Evolutionary conservation across 64 coral and sea anemone genomes (phyloP).

Genomic region (Acropora tenuis): DNA sequence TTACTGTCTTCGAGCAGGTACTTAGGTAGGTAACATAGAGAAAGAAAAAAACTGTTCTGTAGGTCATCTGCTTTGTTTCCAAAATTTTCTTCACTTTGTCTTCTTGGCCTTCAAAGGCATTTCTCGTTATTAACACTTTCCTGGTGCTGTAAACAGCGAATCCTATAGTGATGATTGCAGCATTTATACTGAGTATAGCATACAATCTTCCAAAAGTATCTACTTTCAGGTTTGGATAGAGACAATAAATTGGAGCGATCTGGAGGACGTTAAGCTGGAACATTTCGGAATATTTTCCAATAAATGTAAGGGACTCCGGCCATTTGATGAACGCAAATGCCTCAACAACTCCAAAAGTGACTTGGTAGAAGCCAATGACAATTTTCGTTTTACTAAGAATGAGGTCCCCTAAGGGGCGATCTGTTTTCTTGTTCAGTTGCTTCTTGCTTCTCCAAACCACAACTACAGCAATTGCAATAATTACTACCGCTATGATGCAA

Average conservation of each 20-base stretch:
- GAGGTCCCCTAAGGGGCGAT: neutral
- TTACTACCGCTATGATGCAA: neutral
- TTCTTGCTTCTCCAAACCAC: slow-evolving; percentile 11
- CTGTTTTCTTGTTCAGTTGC: neutral
- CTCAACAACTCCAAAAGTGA: slow-evolving; percentile 32
- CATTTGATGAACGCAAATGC: slow-evolving; percentile 58
- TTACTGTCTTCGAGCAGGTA: slow-evolving; percentile 20
- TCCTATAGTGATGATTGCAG: neutral
- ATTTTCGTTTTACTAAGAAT: slow-evolving; percentile 41
- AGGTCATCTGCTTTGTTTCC: slow-evolving; percentile 21
- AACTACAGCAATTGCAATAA: neutral
- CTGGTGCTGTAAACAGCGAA: neutral
- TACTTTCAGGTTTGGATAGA: slow-evolving; percentile 11
- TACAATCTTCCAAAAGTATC: slow-evolving; percentile 37
- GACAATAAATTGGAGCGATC: slow-evolving; percentile 48
- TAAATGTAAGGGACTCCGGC: slow-evolving; percentile 16
- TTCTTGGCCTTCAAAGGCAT: neutral
- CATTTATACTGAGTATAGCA: slow-evolving; percentile 14
- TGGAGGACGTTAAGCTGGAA: slow-evolving; percentile 51
- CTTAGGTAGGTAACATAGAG: slow-evolving; percentile 33
- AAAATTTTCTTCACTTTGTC: slow-evolving; percentile 12
- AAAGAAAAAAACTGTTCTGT: slow-evolving; percentile 35
- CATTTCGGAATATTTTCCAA: slow-evolving; percentile 38
- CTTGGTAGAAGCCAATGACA: slow-evolving; percentile 63
- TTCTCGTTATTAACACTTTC: neutral